phyloP scores from a whole-genome alignment of 2,113 vertebrate genomes.

The Clarias gariepinus region DNA sequence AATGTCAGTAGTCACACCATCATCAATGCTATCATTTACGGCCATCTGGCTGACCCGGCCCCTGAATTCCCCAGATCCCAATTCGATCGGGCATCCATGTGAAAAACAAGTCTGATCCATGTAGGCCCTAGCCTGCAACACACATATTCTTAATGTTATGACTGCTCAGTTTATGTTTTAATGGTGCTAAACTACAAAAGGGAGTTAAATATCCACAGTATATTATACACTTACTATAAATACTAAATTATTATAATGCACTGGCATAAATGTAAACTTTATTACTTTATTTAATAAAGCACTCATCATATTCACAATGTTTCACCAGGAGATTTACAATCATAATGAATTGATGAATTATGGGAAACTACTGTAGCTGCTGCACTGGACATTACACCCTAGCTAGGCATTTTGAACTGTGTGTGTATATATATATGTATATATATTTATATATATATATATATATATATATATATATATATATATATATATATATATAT shows the following conservation, averaged over 20 bases:
- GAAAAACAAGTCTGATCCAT: no score
- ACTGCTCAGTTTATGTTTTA: no score
- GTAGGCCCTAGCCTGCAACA: no score
- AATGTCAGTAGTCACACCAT: no score
- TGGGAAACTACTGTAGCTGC: neutral
- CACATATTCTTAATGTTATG: no score
- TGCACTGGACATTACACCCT: conserved; percentile 3
- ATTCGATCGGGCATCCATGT: no score
- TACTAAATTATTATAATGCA: neutral
- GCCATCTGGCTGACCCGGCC: no score
- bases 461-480: no score
- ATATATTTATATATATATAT: no score
- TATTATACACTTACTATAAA: neutral
- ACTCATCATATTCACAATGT: neutral
- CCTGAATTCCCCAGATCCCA: no score
- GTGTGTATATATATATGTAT: conserved; percentile 22
- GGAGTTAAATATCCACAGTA: neutral
- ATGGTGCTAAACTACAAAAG: neutral
- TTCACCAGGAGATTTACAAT: neutral
- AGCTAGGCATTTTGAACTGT: conserved; percentile 31
- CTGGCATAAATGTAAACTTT: neutral
- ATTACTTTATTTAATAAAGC: neutral
- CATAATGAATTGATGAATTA: neutral
- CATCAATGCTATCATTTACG: no score
- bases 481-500: no score